Evolutionary conservation across 2,888 invertebrate genomes (phyloP), one percentile per base, ranked within the genome.

Genomic region (Plebejus anna): DNA sequence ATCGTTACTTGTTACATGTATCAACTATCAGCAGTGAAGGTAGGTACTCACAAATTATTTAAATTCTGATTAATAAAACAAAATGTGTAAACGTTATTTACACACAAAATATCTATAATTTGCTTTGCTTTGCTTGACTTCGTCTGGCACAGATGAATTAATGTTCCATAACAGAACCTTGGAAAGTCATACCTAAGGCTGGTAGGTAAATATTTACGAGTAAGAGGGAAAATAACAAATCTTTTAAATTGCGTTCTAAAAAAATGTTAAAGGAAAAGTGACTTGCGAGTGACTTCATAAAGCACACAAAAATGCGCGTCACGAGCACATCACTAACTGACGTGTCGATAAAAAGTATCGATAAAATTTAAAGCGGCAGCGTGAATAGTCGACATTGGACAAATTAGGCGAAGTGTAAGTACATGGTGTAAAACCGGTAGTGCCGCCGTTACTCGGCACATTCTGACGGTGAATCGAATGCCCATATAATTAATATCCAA

Each of bases 381-480:
- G 75, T 80, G 84, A 83, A 82, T 86, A 85, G 86, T 85, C 72
- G 86, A 75, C 61, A 61, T 87, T 86, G 82, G 87, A 90, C 90
- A 90, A 91, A 89, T 90, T 89, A 86, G 85, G 85, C 82, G 85
- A 75, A 66, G 75, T 75, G 76, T 77, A 77, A 78, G 75, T 85
- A 86, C 92, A 91, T 80, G 77, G 90, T 85, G 92, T 92, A 93
- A 93, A 93, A 92, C 93, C 92, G 92, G 92, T 93, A 93, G 92
- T 85, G 86, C 85, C 85, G 88, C 89, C 92, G 90, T 92, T 92
- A 80, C 88, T 85, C 86, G 87, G 89, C 91, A 91, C 88, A 89
- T 90, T 91, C 90, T 87, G 88, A 88, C 88, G 88, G 85, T 88
- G 86, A 88, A 89, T 89, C 88, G 87, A 88, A 88, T 87, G 82